Evolutionary conservation across 2,888 invertebrate species (phyloP).

Genomic region (Drosophila tanythrix): DNA sequence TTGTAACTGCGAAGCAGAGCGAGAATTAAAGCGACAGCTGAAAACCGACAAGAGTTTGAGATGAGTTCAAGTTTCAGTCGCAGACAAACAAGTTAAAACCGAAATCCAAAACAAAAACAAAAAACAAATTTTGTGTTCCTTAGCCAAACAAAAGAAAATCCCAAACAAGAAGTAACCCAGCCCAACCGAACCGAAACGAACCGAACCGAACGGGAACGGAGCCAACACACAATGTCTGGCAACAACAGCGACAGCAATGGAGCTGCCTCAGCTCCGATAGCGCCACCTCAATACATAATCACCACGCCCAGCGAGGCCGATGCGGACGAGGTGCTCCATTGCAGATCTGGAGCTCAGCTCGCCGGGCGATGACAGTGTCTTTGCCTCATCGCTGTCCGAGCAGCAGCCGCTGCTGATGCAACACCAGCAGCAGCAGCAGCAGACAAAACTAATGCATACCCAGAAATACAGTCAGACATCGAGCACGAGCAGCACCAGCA

Average conservation of each 20-base stretch:
- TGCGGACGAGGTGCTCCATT: constrained; percentile 78
- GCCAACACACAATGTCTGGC: constrained; percentile 52
- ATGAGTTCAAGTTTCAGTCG: constrained; percentile 45
- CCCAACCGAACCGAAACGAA: not conserved
- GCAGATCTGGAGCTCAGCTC: constrained; percentile 66
- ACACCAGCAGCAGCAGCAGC: constrained; percentile 37
- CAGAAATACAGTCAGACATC: constrained; percentile 66
- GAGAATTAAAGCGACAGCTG: not conserved
- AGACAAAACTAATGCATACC: constrained; percentile 44
- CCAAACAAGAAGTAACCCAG: not conserved
- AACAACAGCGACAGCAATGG: constrained; percentile 45
- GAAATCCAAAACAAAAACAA: not conserved
- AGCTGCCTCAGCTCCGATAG: constrained; percentile 30
- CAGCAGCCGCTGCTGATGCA: constrained; percentile 39
- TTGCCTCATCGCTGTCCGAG: constrained; percentile 35
- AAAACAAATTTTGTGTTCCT: not conserved
- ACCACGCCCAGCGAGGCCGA: constrained; percentile 84
- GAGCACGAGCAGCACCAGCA: constrained; percentile 53
- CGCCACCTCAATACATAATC: constrained; percentile 84
- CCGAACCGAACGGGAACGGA: constrained; percentile 1
- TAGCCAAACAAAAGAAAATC: not conserved
- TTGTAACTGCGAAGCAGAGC: not conserved
- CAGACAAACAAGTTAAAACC: constrained; percentile 21
- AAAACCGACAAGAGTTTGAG: constrained; percentile 9
- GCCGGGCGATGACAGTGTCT: constrained; percentile 57